These are phyloP conservation scores for Caerostris darwini DNA, from an alignment of 1,140 invertebrate species.

Conservation along the genomic window DNA sequence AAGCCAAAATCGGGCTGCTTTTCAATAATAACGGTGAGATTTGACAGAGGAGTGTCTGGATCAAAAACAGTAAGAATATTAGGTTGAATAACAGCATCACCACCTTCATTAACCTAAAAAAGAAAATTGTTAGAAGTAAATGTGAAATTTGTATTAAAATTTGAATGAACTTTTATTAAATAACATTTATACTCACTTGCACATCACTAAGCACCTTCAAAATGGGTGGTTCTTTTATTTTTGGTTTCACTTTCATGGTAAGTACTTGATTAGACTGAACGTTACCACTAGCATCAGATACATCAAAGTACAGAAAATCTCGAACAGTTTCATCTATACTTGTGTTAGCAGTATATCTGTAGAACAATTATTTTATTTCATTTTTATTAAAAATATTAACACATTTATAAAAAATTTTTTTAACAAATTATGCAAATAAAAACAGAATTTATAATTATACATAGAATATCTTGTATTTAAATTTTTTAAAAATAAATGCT, in stretches of 20 bases:
- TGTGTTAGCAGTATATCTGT: constrained; percentile 52
- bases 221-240: constrained; percentile 53
- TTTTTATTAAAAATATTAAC: background rate
- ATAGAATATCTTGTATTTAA: no score
- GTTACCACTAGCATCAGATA: constrained; percentile 68
- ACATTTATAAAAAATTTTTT: constrained; percentile 18
- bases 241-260: constrained; percentile 63
- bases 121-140: background rate
- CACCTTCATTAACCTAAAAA: constrained; percentile 75
- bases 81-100: constrained; percentile 53
- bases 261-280: constrained; percentile 69
- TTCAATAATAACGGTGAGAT: constrained; percentile 60
- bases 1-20: constrained; percentile 70
- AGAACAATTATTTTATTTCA: background rate
- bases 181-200: constrained; percentile 7
- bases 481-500: no score
- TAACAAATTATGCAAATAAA: background rate
- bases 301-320: constrained; percentile 72
- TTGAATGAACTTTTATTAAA: background rate
- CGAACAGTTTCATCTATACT: constrained; percentile 48
- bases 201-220: constrained; percentile 68
- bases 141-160: background rate
- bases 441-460: no score
- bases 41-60: constrained; percentile 55
- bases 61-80: constrained; percentile 69